These are phyloP conservation scores for Gavia stellata DNA, from an alignment of 2,113 vertebrate genomes.

Conservation along the genomic window DNA sequence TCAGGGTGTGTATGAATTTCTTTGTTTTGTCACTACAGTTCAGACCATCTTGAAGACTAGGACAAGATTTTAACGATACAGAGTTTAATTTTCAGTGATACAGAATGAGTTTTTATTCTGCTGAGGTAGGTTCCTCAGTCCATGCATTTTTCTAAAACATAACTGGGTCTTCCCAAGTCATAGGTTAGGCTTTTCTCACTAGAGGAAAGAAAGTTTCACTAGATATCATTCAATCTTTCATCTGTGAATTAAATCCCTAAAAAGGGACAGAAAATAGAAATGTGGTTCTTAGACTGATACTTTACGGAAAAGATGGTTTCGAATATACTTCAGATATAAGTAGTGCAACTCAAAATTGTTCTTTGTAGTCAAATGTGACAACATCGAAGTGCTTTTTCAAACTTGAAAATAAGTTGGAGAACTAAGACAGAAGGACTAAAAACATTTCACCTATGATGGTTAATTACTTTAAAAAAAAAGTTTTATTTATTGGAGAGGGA, in stretches of 20 bases:
- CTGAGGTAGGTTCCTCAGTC: background rate
- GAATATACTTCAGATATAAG: background rate
- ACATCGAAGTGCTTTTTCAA: background rate
- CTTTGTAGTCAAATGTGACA: background rate
- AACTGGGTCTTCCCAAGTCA: background rate
- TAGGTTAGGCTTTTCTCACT: background rate
- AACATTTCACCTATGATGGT: background rate
- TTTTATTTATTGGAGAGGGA: background rate
- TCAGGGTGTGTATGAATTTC: background rate
- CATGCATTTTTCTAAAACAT: background rate
- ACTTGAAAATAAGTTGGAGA: background rate
- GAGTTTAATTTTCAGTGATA: background rate
- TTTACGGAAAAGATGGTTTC: background rate
- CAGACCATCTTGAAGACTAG: background rate
- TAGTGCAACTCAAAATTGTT: background rate
- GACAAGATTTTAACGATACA: background rate
- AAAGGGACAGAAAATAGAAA: background rate
- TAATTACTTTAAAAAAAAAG: background rate
- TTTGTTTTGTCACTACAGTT: background rate
- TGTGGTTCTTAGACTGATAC: background rate
- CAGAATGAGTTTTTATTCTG: background rate
- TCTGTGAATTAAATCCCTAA: background rate
- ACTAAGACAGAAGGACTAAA: background rate
- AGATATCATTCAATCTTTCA: background rate
- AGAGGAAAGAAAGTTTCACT: background rate